Evolutionary conservation across 2,888 invertebrate species (phyloP), one percentile per base, ranked within the genome.

Genomic region (Eilema sororculum): DNA sequence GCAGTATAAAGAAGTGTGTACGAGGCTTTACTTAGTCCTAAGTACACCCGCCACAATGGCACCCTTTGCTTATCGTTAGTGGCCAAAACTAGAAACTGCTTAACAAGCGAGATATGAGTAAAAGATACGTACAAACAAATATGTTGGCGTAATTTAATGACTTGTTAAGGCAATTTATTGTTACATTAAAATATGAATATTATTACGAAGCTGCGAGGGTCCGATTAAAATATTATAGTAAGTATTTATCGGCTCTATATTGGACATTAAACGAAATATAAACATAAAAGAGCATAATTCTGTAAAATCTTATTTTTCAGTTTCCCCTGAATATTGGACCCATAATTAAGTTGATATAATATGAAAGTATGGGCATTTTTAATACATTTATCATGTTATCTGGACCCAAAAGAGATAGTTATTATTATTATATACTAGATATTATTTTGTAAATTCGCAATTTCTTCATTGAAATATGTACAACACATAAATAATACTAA

Each of bases 11-110:
- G 20, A 56, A 57, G 30, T 24, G 33, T 65, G 30, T 16, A 30
- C 28, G 66, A 68, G 52, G 22, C 62, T 41, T 64, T 46, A 68
- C 16, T 33, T 59, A 37, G 74, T 76, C 80, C 81, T 84, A 76
- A 79, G 77, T 83, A 80, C 78, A 81, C 75, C 46, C 5, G 61
- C 20, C 67, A 64, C 63, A 76, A 69, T 71, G 67, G 46, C 58
- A 41, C 25, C 52, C 72, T 72, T 72, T 65, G 77, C 69, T 72
- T 77, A 77, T 75, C 75, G 71, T 71, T 71, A 67, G 28, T 30
- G 59, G 20, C 30, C 69, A 65, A 60, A 69, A 64, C 63, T 73
- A 69, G 69, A 52, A 66, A 73, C 72, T 69, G 69, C 72, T 37
- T 64, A 59, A 64, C 69, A 72, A 72, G 68, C 74, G 33, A 65